A percentile compares a stretch with the other conserved stretches of the same genome.
phyloP scores from a whole-genome alignment of 2,888 invertebrate species.

The Trisateles emortualis region DNA sequence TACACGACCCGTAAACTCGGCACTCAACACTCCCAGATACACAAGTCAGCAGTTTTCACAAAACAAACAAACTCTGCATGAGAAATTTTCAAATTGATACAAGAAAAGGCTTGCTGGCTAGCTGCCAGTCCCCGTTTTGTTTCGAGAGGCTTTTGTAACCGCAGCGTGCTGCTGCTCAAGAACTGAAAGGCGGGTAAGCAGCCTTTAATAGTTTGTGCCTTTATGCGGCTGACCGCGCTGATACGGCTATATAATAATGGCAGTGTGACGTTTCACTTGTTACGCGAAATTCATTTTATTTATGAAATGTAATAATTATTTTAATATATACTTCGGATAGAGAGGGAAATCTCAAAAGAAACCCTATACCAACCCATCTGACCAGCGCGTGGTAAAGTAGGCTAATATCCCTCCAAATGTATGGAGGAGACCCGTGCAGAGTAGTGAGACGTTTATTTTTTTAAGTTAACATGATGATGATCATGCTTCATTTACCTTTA shows the following conservation, averaged over 20 bases:
- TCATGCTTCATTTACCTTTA: too few relatives aligned
- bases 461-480: too few relatives aligned
- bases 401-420: too few relatives aligned
- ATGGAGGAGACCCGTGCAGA: too few relatives aligned
- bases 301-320: not conserved
- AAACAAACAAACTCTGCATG: constrained; percentile 46
- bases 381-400: too few relatives aligned
- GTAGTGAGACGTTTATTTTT: too few relatives aligned
- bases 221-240: constrained; percentile 46
- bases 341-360: too few relatives aligned
- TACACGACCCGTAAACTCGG: constrained; percentile 3
- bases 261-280: constrained; percentile 1
- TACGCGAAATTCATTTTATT: not conserved
- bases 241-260: constrained; percentile 26
- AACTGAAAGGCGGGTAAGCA: constrained; percentile 59
- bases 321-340: too few relatives aligned
- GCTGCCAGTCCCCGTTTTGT: constrained; percentile 60
- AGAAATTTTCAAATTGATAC: constrained; percentile 65
- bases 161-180: constrained; percentile 49
- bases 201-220: constrained; percentile 48
- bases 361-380: too few relatives aligned
- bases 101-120: constrained; percentile 58
- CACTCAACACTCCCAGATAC: constrained; percentile 24
- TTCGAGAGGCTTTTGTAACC: constrained; percentile 65
- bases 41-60: constrained; percentile 37